phyloP scores from a whole-genome alignment of 2,797 vertebrate species.

The Sebastes umbrosus region DNA sequence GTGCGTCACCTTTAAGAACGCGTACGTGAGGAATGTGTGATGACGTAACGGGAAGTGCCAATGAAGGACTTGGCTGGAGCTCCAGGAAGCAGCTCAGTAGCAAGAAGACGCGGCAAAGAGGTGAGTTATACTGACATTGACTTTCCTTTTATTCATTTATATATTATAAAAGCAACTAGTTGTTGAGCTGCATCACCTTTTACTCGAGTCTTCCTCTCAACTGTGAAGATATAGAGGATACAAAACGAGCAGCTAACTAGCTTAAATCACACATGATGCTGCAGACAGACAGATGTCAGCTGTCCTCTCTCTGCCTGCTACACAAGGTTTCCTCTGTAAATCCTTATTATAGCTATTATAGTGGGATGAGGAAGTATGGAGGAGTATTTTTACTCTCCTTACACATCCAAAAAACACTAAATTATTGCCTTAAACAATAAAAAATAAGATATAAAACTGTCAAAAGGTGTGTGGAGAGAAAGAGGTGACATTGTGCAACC shows the following conservation, averaged over 20 bases:
- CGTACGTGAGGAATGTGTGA: neutral
- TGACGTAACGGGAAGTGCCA: neutral
- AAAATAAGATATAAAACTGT: neutral
- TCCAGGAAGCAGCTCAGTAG: too few relatives aligned
- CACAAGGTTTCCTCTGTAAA: neutral
- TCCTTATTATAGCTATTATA: neutral
- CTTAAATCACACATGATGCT: neutral
- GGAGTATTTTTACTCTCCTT: rapidly evolving
- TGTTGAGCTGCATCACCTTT: neutral
- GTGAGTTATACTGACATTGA: neutral
- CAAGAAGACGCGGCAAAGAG: neutral
- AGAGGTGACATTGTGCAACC: neutral
- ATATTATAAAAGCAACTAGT: rapidly evolving
- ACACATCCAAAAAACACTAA: rapidly evolving
- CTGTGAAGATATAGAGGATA: too few relatives aligned
- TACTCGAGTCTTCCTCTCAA: rapidly evolving
- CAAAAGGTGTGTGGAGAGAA: neutral
- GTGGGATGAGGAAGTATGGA: neutral
- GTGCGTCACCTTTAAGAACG: neutral
- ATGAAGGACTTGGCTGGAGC: too few relatives aligned
- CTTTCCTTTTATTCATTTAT: rapidly evolving
- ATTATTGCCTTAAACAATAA: neutral
- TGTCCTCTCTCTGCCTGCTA: neutral
- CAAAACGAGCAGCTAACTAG: neutral
- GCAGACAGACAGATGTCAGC: neutral